These are phyloP conservation scores for Spea bombifrons DNA, from an alignment of 2,113 vertebrate genomes.

Conservation along the genomic window DNA sequence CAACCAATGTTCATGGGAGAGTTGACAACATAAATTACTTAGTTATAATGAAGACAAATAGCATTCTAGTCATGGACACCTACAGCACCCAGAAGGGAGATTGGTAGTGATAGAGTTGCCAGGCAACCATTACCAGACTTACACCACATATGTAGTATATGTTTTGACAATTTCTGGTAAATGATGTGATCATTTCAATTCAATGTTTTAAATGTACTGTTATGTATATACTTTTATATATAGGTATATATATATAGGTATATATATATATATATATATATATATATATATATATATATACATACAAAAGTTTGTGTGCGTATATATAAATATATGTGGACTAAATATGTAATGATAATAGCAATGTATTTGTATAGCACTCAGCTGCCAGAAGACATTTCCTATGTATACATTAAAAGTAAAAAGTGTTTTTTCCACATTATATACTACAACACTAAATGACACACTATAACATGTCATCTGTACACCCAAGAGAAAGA, in stretches of 20 bases:
- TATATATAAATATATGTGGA: no score
- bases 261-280: no score
- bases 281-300: no score
- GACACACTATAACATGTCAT: neutral
- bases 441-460: neutral
- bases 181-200: slow-evolving; percentile 4
- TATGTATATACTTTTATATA: no score
- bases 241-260: no score
- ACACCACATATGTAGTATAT: slow-evolving; percentile 21
- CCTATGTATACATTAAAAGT: neutral
- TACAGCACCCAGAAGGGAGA: slow-evolving; percentile 53
- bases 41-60: slow-evolving; percentile 72
- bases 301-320: no score
- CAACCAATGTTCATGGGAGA: slow-evolving; percentile 58
- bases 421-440: neutral
- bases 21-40: slow-evolving; percentile 64
- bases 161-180: slow-evolving; percentile 45
- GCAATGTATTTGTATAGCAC: no score
- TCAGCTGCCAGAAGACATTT: neutral
- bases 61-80: slow-evolving; percentile 53
- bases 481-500: neutral
- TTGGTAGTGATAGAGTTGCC: slow-evolving; percentile 66
- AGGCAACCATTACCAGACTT: slow-evolving; percentile 64
- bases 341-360: no score
- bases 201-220: neutral